Evolutionary conservation across 2,888 invertebrate species (phyloP), one percentile per base, ranked within the genome.

Genomic region (Synanthedon myopaeformis): DNA sequence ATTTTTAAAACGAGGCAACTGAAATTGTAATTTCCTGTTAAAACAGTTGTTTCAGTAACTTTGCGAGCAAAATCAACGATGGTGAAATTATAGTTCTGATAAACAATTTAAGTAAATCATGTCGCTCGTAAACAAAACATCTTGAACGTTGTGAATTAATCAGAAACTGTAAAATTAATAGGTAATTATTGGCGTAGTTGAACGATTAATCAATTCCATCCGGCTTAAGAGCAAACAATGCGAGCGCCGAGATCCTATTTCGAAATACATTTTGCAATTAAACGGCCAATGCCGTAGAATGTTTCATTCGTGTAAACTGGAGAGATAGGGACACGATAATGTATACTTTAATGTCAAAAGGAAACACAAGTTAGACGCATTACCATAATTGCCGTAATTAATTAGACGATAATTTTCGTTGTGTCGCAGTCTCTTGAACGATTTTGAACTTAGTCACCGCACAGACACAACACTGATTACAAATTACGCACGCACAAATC

Each of bases 201-300:
- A 65, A 55, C 62, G 61, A 66, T 69, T 72, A 74, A 75, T 76
- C 73, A 71, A 72, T 70, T 70, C 64, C 66, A 70, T 74, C 72
- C 70, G 69, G 69, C 64, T 67, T 56, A 61, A n/a, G 61, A 65
- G 59, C 64, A 66, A 74, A 74, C 72, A 77, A 74, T 73, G 63
- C 64, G 60, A 63, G 56, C 55, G 59, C 58, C 51, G 52, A 62
- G 63, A 63, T 63, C 62, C 69, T 67, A 73, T 75, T 76, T 73
- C 72, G 62, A 66, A 64, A 74, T 70, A 61, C 61, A 60, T 71
- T 74, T 74, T 66, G 69, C 61, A 74, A 72, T 72, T 65, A 66
- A 68, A 70, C 49, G 19, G 49, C 63, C 55, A 63, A 61, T 59
- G 61, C 59, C 57, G 58, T 54, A 61, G 61, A 67, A 66, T 56